Conservation (phyloP, 1,140 invertebrate species). For the Calycopis cecrops region DNA sequence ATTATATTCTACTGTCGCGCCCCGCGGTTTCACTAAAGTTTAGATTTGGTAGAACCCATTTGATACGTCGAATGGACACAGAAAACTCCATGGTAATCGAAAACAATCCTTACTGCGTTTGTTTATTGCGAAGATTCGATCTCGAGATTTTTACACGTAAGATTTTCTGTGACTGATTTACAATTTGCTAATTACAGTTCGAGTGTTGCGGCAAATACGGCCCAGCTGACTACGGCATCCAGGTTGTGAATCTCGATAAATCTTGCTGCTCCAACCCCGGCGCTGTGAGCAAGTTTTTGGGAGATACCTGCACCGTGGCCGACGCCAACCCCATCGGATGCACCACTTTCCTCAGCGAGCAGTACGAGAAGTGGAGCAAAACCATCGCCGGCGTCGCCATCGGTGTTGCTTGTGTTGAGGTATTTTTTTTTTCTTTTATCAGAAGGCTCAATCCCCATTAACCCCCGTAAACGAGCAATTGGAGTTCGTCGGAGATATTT, state of each 20-base stretch:
- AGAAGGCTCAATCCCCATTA: too few relatives aligned
- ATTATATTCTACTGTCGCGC: too few relatives aligned
- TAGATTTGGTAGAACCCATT: too few relatives aligned
- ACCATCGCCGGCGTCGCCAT: constrained; percentile 79
- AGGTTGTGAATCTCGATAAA: constrained; percentile 38
- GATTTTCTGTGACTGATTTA: not conserved
- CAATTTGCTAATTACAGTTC: constrained; percentile 64
- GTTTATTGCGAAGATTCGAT: too few relatives aligned
- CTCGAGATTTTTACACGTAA: too few relatives aligned
- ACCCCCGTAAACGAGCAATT: too few relatives aligned
- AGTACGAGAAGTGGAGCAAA: constrained; percentile 73
- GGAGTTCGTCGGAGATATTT: too few relatives aligned
- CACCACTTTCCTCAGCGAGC: constrained; percentile 42
- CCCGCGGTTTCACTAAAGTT: too few relatives aligned
- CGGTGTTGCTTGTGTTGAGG: constrained; percentile 81
- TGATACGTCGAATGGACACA: too few relatives aligned
- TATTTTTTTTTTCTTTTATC: constrained; percentile 39
- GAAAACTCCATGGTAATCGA: too few relatives aligned
- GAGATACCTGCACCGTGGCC: constrained; percentile 55
- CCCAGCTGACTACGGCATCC: constrained; percentile 59
- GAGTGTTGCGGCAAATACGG: constrained; percentile 78
- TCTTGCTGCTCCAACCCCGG: constrained; percentile 63
- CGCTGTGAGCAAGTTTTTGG: constrained; percentile 33
- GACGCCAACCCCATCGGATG: constrained; percentile 73
- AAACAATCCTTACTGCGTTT: too few relatives aligned